phyloP scores from a whole-genome alignment of 2,888 invertebrate species.

The Dorcus parallelipipedus region DNA sequence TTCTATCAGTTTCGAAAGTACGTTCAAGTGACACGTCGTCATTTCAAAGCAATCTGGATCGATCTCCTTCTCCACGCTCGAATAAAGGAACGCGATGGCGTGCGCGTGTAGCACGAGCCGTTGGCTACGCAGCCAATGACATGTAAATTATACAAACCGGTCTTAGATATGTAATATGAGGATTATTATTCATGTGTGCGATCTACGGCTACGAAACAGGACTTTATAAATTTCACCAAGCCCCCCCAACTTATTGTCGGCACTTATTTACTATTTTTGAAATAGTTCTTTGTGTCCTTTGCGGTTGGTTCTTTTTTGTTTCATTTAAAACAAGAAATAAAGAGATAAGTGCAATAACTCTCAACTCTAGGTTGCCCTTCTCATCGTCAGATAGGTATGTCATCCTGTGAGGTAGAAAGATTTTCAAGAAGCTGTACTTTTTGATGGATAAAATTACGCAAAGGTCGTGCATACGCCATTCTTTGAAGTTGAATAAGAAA shows the following conservation, averaged over 20 bases:
- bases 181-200: constrained; percentile 22
- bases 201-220: background rate
- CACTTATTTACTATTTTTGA: too few relatives aligned
- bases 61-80: constrained; percentile 12
- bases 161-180: constrained; percentile 27
- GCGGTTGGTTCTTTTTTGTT: too few relatives aligned
- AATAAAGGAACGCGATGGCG: constrained; percentile 21
- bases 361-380: too few relatives aligned
- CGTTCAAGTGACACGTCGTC: background rate
- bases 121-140: constrained; percentile 36
- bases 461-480: too few relatives aligned
- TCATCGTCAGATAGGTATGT: too few relatives aligned
- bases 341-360: too few relatives aligned
- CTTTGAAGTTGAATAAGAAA: too few relatives aligned
- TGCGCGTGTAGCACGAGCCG: constrained; percentile 34
- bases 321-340: too few relatives aligned
- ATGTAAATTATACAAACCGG: constrained; percentile 35
- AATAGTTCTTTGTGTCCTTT: too few relatives aligned
- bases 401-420: too few relatives aligned
- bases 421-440: too few relatives aligned
- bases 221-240: background rate
- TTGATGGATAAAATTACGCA: too few relatives aligned
- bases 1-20: constrained; percentile 10
- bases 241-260: background rate
- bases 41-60: constrained; percentile 15